These are phyloP conservation scores for Sparidentex hasta DNA, from an alignment of 2,797 vertebrate species.

Conservation along the genomic window DNA sequence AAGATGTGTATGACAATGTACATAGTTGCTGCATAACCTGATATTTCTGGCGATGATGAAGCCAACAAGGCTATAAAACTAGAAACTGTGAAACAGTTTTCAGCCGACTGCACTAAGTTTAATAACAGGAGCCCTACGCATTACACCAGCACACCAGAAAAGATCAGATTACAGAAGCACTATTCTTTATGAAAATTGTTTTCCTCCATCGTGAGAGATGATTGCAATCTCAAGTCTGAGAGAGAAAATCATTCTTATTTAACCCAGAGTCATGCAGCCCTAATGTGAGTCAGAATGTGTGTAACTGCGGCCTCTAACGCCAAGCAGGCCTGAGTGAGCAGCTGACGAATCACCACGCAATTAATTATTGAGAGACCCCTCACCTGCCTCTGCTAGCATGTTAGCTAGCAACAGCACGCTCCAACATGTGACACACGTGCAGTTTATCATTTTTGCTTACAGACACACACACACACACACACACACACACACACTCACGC, in stretches of 20 bases:
- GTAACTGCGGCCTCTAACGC: conserved; percentile 10
- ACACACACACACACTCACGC: background rate
- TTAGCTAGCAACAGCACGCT: conserved; percentile 35
- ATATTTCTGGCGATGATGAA: background rate
- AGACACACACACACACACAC: conserved; percentile 3
- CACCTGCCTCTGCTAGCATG: conserved; percentile 61
- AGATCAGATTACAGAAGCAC: conserved; percentile 5
- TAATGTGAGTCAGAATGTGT: conserved; percentile 9
- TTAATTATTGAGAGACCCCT: conserved; percentile 74
- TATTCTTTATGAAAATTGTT: background rate
- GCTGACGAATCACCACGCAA: conserved; percentile 67
- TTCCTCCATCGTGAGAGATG: background rate
- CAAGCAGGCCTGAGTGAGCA: conserved; percentile 59
- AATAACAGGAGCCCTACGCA: background rate
- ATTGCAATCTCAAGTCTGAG: conserved; percentile 19
- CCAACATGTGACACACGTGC: conserved; percentile 23
- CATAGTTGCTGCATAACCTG: background rate
- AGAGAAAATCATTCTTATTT: conserved; percentile 5
- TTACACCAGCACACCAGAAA: background rate
- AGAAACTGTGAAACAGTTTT: background rate
- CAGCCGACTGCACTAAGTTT: background rate
- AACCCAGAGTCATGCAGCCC: background rate
- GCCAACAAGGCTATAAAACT: background rate
- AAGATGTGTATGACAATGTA: background rate
- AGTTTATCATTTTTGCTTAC: conserved; percentile 9